These are phyloP conservation scores for Drosophila kurseongensis DNA, from an alignment of 1,140 invertebrate species.

Conservation along the genomic window DNA sequence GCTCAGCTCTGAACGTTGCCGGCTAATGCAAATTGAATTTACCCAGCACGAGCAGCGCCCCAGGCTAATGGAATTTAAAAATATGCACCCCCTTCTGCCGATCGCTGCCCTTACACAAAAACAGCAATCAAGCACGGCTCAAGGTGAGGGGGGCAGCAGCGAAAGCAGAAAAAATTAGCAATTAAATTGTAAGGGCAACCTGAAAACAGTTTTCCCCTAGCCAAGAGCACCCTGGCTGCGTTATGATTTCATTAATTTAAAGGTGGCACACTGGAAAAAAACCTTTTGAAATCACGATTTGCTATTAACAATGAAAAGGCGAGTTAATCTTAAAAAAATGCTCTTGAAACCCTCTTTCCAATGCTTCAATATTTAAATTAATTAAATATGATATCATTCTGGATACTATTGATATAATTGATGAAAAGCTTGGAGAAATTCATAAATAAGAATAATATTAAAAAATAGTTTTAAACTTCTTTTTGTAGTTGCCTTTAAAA, in stretches of 20 bases:
- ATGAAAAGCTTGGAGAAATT: too few relatives aligned
- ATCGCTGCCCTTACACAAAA: slow-evolving; percentile 33
- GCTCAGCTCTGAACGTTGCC: slow-evolving; percentile 19
- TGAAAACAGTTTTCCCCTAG: slow-evolving; percentile 48
- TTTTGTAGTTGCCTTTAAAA: not conserved
- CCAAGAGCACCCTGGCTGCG: slow-evolving; percentile 33
- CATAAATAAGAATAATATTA: too few relatives aligned
- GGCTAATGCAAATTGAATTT: slow-evolving; percentile 67
- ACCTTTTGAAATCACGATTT: not conserved
- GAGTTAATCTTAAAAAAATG: too few relatives aligned
- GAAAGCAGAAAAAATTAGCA: slow-evolving; percentile 69
- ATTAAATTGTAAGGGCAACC: slow-evolving; percentile 66
- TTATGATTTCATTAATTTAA: slow-evolving; percentile 73
- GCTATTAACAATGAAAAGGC: too few relatives aligned
- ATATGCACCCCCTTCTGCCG: slow-evolving; percentile 39
- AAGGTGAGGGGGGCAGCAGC: slow-evolving; percentile 40
- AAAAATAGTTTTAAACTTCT: too few relatives aligned
- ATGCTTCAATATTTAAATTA: too few relatives aligned
- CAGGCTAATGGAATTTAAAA: slow-evolving; percentile 70
- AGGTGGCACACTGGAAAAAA: slow-evolving; percentile 17
- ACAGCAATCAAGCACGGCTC: slow-evolving; percentile 58
- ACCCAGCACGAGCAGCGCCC: slow-evolving; percentile 36
- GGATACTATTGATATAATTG: too few relatives aligned
- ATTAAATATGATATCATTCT: too few relatives aligned
- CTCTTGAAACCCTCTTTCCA: too few relatives aligned